A percentile compares a stretch with the other conserved stretches of the same genome.
These are phyloP conservation scores for Vidua chalybeata DNA, from an alignment of 2,113 vertebrate genomes.

Conservation along the genomic window DNA sequence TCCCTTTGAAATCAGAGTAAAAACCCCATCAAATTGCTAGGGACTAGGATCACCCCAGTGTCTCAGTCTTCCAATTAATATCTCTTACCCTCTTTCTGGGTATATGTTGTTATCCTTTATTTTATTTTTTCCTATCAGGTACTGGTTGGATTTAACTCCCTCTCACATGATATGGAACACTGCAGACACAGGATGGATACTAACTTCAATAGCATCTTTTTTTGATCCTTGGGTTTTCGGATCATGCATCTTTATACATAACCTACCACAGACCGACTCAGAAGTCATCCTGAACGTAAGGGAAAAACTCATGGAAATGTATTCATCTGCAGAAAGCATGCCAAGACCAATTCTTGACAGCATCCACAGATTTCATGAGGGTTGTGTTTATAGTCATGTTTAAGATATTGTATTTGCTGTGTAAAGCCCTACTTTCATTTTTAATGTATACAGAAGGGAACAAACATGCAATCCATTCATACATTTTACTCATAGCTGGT, in stretches of 20 bases:
- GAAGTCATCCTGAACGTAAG: conserved; percentile 74
- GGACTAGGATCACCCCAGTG: not conserved
- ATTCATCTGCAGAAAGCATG: not conserved
- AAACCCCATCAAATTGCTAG: not conserved
- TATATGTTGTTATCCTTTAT: not conserved
- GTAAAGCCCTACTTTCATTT: not conserved
- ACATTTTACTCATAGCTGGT: not conserved
- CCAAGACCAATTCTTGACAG: not conserved
- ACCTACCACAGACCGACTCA: conserved; percentile 69
- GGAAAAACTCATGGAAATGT: not conserved
- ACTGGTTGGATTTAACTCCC: conserved; percentile 74
- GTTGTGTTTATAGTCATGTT: not conserved
- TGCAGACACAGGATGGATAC: conserved; percentile 84
- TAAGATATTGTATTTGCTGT: not conserved
- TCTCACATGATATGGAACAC: conserved; percentile 75
- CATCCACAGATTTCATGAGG: not conserved
- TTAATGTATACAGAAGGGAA: not conserved
- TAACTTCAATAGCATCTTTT: conserved; percentile 64
- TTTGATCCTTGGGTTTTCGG: conserved; percentile 81
- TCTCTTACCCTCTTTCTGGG: not conserved
- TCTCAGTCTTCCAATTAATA: not conserved
- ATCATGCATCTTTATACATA: conserved; percentile 76
- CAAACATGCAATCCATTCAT: not conserved
- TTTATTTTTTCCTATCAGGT: conserved; percentile 33
- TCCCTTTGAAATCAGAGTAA: not conserved